phyloP scores from a whole-genome alignment of 2,888 invertebrate species.

The Orthosia gracilis region DNA sequence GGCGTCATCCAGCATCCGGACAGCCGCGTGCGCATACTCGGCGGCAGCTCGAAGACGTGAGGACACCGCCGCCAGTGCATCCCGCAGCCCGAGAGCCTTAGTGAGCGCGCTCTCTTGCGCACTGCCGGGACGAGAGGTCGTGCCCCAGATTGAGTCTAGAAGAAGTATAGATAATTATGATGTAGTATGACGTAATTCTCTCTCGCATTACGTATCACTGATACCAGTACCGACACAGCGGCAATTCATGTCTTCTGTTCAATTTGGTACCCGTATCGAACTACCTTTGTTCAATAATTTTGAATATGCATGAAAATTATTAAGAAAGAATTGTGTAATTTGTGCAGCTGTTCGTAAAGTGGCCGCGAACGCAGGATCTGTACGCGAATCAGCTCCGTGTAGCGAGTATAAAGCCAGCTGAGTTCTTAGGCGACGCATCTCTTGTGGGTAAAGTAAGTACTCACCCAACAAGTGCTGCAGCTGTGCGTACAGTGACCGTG shows the following conservation, averaged over 20 bases:
- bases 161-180: too few species aligned
- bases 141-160: conserved; percentile 81
- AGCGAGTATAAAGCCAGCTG: conserved; percentile 79
- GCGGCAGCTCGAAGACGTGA: conserved; percentile 83
- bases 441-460: conserved; percentile 67
- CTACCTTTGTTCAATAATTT: too few species aligned
- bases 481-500: conserved; percentile 79
- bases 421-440: conserved; percentile 85
- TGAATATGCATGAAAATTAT: too few species aligned
- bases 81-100: conserved; percentile 80
- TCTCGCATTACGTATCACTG: too few species aligned
- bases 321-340: too few species aligned
- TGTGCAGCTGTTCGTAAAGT: conserved; percentile 80
- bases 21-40: conserved; percentile 82
- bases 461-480: conserved; percentile 80
- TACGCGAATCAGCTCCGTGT: conserved; percentile 78
- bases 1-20: conserved; percentile 82
- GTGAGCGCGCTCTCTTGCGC: conserved; percentile 77
- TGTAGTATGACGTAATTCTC: too few species aligned
- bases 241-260: too few species aligned
- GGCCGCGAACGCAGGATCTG: conserved; percentile 81
- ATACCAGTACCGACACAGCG: too few species aligned
- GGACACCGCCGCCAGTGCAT: conserved; percentile 84
- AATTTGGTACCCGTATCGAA: too few species aligned
- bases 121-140: conserved; percentile 76